These are phyloP conservation scores for Phylloscopus whistleri DNA, from an alignment of 2,113 vertebrate species.

Conservation along the genomic window DNA sequence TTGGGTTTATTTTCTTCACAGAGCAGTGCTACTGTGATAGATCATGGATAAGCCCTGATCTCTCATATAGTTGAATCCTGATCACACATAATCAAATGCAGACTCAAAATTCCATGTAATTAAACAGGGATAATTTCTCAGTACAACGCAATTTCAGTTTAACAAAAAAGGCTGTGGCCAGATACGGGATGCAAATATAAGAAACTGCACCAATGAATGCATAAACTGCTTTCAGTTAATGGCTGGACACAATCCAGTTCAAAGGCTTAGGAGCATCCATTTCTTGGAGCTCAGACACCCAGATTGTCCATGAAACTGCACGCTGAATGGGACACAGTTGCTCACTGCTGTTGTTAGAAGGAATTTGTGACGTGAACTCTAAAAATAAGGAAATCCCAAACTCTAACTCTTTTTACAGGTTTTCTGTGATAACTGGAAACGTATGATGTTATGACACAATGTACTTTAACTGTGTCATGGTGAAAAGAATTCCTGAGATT, in stretches of 20 bases:
- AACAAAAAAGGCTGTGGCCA: not conserved
- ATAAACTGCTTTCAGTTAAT: not conserved
- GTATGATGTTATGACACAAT: not conserved
- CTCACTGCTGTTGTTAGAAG: not conserved
- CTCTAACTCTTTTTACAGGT: not conserved
- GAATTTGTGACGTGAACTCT: fast-evolving
- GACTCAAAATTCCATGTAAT: not conserved
- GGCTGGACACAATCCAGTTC: not conserved
- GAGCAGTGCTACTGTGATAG: not conserved
- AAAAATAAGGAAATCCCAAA: not conserved
- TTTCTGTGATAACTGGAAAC: not conserved
- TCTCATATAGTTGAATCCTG: not conserved
- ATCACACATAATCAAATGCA: not conserved
- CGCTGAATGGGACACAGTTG: not conserved
- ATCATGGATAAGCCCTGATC: not conserved
- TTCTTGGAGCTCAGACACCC: not conserved
- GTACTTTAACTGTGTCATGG: not conserved
- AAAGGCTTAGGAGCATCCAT: not conserved
- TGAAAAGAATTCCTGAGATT: not conserved
- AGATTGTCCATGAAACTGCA: not conserved
- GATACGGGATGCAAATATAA: not conserved
- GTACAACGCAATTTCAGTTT: not conserved
- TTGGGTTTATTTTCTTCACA: not conserved
- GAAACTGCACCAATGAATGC: not conserved
- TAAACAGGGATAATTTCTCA: not conserved